Evolutionary conservation across 1,140 invertebrate species (phyloP), one percentile per base, ranked within the genome.

Genomic region (Conus ventricosus): DNA sequence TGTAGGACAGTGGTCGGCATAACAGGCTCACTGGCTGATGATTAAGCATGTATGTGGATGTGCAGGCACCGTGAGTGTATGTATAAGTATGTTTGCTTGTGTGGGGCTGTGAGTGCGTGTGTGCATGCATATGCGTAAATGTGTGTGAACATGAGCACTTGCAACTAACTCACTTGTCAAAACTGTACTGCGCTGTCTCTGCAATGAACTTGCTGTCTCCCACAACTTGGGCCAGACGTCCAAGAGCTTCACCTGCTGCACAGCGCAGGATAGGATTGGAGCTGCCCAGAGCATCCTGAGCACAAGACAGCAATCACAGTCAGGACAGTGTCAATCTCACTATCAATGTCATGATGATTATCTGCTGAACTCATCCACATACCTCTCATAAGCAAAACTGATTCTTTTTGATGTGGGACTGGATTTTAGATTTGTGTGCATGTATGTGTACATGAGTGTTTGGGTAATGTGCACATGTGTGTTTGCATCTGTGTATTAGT

Each of bases 101-200:
- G 67, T 23, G 67, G 6, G 20, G 7, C 11, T 71, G 67, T 71
- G 76, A 39, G 10, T 6, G 76, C 27, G 3, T 51, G 39, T 25
- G 39, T 51, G 76, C 76, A 51, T 78, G 76, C 25, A 17, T 78
- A 51, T 51, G 39, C 76, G 1, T 51, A 17, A 7, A 25, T 78
- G 76, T 51, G 39, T 51, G 67, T 71, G 67, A 7, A 23, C 20
- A 23, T 71, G 67, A 17, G 67, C 20, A 8, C 20, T 11, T 71
- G 67, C 20, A 20, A 17, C 20, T 1, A 20, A 82, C 88, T 90
- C 89, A 95, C 92, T 97, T 96, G 94, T 99, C 98, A 94, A 99
- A 98, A 95, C 97, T 98, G 84, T 97, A 97, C 95, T 99, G 98
- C 1, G 98, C 97, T 93, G 98, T 96, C 95, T 98, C 97, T 57